Evolutionary conservation across 2,797 vertebrate species (phyloP).

Genomic region (Falco cherrug): DNA sequence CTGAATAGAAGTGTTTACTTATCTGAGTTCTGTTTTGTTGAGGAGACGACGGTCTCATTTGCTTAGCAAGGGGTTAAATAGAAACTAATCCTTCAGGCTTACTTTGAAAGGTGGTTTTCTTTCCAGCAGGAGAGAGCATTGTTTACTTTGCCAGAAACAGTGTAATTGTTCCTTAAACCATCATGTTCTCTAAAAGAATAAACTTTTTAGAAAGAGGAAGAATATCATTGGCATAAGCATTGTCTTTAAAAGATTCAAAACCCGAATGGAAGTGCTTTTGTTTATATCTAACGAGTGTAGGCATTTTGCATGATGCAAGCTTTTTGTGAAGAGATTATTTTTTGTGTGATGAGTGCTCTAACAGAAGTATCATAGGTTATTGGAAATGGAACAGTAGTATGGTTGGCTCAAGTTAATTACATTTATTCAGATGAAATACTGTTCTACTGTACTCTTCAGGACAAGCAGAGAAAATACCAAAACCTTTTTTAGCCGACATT

Average conservation of each 20-base stretch:
- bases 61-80: constrained; percentile 40
- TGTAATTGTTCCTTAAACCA: constrained; percentile 31
- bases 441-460: constrained; percentile 45
- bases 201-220: constrained; percentile 26
- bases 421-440: constrained; percentile 70
- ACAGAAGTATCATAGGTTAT: constrained; percentile 50
- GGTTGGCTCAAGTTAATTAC: constrained; percentile 70
- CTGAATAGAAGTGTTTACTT: constrained; percentile 23
- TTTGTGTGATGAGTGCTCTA: constrained; percentile 60
- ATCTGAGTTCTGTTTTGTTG: constrained; percentile 46
- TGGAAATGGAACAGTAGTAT: constrained; percentile 43
- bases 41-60: not conserved
- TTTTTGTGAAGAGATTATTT: constrained; percentile 66
- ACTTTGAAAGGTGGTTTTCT: constrained; percentile 51
- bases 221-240: constrained; percentile 12
- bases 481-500: constrained; percentile 43
- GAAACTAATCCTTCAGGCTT: constrained; percentile 53
- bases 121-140: constrained; percentile 21
- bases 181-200: constrained; percentile 26
- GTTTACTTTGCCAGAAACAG: constrained; percentile 43
- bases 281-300: constrained; percentile 53
- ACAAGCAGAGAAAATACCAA: constrained; percentile 40
- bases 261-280: constrained; percentile 47
- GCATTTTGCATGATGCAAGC: constrained; percentile 49
- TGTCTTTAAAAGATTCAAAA: constrained; percentile 34